phyloP scores from a whole-genome alignment of 1,140 invertebrate genomes.

The Bathynomus jamesi region DNA sequence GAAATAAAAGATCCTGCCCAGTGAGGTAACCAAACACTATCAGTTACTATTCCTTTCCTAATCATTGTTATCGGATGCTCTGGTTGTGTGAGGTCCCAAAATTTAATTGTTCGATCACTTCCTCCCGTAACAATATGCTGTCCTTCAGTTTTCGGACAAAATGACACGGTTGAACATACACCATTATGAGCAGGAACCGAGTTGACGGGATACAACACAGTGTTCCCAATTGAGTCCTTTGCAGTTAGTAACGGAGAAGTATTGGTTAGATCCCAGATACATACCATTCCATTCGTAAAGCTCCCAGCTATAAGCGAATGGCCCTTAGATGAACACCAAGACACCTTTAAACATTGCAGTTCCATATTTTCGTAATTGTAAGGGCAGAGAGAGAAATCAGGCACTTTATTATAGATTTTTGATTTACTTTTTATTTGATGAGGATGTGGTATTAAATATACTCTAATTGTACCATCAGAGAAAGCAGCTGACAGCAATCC shows the following conservation, averaged over 20 bases:
- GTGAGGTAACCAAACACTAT: constrained; percentile 45
- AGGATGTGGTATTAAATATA: constrained; percentile 55
- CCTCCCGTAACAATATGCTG: constrained; percentile 45
- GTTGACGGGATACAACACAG: constrained; percentile 44
- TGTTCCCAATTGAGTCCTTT: constrained; percentile 41
- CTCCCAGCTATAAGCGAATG: constrained; percentile 52
- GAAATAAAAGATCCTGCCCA: constrained; percentile 42
- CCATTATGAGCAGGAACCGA: constrained; percentile 40
- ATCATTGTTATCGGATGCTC: constrained; percentile 38
- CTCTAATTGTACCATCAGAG: constrained; percentile 53
- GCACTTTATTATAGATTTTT: constrained; percentile 44
- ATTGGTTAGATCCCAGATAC: constrained; percentile 51
- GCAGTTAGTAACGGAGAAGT: constrained; percentile 48
- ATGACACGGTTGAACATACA: constrained; percentile 41
- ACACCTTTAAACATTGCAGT: constrained; percentile 44
- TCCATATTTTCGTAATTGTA: constrained; percentile 39
- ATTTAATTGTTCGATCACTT: constrained; percentile 46
- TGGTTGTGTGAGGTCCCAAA: constrained; percentile 48
- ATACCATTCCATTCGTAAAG: constrained; percentile 56
- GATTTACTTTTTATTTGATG: constrained; percentile 39
- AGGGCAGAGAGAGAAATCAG: constrained; percentile 42
- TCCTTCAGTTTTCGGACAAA: constrained; percentile 43
- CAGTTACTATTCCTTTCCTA: constrained; percentile 42
- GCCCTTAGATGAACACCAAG: constrained; percentile 45
- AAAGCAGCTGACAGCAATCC: constrained; percentile 61